Percentiles rank a stretch among this genome's conserved stretches.
Evolutionary conservation across 2,113 vertebrate species (phyloP).

Genomic region (Hepsetus odoe): DNA sequence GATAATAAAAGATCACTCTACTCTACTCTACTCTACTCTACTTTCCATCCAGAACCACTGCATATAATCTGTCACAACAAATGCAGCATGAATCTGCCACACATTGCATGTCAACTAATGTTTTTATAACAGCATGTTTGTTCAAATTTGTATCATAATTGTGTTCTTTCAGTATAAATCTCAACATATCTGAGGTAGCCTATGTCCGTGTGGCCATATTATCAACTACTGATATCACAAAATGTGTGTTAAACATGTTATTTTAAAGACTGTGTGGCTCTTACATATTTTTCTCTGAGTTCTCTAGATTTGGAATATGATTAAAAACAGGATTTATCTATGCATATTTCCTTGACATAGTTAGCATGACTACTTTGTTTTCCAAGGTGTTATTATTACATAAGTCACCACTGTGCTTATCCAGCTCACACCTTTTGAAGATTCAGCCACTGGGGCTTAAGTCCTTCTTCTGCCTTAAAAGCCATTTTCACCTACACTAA

Average conservation of each 20-base stretch:
- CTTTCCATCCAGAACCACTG: slow-evolving; percentile 16
- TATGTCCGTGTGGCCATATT: neutral
- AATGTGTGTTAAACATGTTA: neutral
- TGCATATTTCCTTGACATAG: neutral
- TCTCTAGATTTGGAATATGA: neutral
- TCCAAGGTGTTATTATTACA: neutral
- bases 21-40: too few relatives aligned
- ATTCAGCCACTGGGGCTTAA: neutral
- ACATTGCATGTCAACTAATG: neutral
- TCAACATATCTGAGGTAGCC: neutral
- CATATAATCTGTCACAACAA: slow-evolving; percentile 26
- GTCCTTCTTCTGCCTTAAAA: neutral
- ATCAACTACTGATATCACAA: neutral
- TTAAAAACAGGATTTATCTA: neutral
- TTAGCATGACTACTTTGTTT: neutral
- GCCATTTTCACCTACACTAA: neutral
- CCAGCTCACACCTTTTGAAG: neutral
- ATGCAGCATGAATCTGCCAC: slow-evolving; percentile 6
- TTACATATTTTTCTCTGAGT: too few relatives aligned
- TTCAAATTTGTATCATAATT: neutral
- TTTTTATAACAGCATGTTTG: neutral
- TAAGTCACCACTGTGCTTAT: neutral
- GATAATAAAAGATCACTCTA: too few relatives aligned
- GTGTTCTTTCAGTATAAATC: too few relatives aligned
- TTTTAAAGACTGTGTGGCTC: too few relatives aligned